Evolutionary conservation across 2,888 invertebrate species (phyloP).

Genomic region (Sesamia inferens): DNA sequence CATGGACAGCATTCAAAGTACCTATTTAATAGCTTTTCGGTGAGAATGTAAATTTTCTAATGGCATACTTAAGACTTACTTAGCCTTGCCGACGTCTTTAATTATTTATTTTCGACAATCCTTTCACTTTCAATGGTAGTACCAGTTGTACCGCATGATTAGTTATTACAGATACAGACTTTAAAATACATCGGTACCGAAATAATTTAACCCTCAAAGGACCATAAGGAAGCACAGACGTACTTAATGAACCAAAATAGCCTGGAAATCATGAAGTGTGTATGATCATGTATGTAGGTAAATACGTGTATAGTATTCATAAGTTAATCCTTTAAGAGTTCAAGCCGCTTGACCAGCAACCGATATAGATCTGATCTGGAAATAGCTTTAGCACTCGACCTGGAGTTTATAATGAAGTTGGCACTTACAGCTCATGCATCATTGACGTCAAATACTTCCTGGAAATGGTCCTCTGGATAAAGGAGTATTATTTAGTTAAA

Average conservation of each 20-base stretch:
- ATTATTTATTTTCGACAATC: conserved; percentile 19
- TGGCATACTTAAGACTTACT: conserved; percentile 4
- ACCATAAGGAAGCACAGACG: conserved; percentile 20
- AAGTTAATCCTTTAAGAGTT: conserved; percentile 55
- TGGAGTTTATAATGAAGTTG: conserved; percentile 58
- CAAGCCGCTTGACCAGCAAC: conserved; percentile 57
- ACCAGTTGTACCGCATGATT: neutral
- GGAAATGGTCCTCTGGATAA: conserved; percentile 36
- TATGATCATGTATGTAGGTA: conserved; percentile 20
- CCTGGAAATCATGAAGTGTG: conserved; percentile 30
- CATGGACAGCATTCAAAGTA: conserved; percentile 10
- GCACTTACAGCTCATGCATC: conserved; percentile 51
- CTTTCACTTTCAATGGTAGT: conserved; percentile 23
- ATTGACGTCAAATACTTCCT: conserved; percentile 57
- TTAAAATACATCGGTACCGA: neutral
- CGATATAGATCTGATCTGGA: conserved; percentile 56
- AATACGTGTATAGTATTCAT: conserved; percentile 26
- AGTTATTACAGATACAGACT: neutral
- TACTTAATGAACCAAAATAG: conserved; percentile 48
- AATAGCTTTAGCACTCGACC: conserved; percentile 57
- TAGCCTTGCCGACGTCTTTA: neutral
- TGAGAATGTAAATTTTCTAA: conserved; percentile 29
- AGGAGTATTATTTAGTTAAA: conserved; percentile 27
- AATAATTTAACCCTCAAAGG: conserved; percentile 12
- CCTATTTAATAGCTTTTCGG: conserved; percentile 27